A percentile compares a stretch with the other conserved stretches of the same genome.
Evolutionary conservation across 2,888 invertebrate genomes (phyloP).

Genomic region (Hanleya hanleyi): DNA sequence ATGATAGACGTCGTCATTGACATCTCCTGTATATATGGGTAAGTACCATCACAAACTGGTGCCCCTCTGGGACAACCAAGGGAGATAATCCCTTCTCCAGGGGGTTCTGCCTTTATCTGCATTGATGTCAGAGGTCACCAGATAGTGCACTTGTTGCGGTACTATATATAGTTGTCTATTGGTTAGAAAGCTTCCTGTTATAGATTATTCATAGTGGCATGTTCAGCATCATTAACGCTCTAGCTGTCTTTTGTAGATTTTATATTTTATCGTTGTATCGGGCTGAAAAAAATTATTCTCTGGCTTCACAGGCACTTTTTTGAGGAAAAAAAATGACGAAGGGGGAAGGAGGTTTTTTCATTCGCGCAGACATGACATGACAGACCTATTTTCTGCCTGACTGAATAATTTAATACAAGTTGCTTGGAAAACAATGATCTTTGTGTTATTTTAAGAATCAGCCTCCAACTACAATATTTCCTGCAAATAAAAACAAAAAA

Average conservation of each 20-base stretch:
- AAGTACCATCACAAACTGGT: constrained; percentile 92
- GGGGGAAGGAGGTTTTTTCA: too few species aligned
- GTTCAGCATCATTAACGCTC: background rate
- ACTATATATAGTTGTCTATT: background rate
- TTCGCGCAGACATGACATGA: too few species aligned
- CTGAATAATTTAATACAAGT: too few species aligned
- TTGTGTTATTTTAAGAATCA: too few species aligned
- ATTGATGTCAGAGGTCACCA: background rate
- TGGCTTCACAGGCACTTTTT: background rate
- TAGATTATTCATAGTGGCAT: background rate
- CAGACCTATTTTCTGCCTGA: too few species aligned
- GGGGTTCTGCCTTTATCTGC: too few species aligned
- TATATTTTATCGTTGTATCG: background rate
- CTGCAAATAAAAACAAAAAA: too few species aligned
- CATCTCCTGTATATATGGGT: constrained; percentile 98
- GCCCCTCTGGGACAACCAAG: constrained; percentile 90
- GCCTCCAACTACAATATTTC: too few species aligned
- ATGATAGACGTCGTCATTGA: constrained; percentile 99
- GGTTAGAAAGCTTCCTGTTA: background rate
- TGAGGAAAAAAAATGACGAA: background rate
- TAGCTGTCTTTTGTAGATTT: background rate
- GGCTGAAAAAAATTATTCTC: background rate
- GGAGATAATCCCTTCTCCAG: too few species aligned
- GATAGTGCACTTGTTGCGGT: background rate
- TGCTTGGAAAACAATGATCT: too few species aligned